These are phyloP conservation scores for Nipponia nippon DNA, from an alignment of 2,113 vertebrate genomes.

Conservation along the genomic window DNA sequence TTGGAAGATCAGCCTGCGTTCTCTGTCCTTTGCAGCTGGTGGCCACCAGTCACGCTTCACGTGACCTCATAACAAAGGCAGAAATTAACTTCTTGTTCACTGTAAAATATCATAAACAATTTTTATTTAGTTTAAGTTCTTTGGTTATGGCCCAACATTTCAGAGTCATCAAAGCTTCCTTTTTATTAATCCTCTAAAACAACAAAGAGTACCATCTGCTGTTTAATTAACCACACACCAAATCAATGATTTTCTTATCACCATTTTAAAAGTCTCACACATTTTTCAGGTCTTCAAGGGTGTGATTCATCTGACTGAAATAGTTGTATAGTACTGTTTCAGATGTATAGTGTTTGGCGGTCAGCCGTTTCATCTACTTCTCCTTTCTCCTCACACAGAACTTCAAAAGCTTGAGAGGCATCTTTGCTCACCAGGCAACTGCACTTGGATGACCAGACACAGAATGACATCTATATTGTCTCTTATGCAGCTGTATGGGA, in stretches of 20 bases:
- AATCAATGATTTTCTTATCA: not conserved
- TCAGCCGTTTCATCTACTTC: not conserved
- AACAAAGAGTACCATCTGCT: not conserved
- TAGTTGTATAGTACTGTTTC: not conserved
- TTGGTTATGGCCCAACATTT: not conserved
- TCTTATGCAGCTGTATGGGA: not conserved
- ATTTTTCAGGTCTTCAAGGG: not conserved
- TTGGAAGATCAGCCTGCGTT: not conserved
- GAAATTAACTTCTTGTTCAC: not conserved
- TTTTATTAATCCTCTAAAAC: not conserved
- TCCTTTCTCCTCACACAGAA: not conserved
- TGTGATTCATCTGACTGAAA: not conserved
- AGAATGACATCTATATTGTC: not conserved
- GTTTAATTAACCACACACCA: slow-evolving; percentile 28
- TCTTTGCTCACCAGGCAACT: not conserved
- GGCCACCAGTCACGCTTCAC: not conserved
- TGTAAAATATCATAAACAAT: not conserved
- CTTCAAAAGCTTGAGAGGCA: not conserved
- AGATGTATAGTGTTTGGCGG: not conserved
- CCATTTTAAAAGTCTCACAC: not conserved
- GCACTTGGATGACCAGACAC: not conserved
- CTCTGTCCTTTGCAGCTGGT: not conserved
- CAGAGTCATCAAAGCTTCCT: not conserved
- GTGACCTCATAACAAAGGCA: not conserved
- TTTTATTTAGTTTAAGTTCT: not conserved